Evolutionary conservation across 2,113 vertebrate genomes (phyloP).

Genomic region (Oncorhynchus tshawytscha): DNA sequence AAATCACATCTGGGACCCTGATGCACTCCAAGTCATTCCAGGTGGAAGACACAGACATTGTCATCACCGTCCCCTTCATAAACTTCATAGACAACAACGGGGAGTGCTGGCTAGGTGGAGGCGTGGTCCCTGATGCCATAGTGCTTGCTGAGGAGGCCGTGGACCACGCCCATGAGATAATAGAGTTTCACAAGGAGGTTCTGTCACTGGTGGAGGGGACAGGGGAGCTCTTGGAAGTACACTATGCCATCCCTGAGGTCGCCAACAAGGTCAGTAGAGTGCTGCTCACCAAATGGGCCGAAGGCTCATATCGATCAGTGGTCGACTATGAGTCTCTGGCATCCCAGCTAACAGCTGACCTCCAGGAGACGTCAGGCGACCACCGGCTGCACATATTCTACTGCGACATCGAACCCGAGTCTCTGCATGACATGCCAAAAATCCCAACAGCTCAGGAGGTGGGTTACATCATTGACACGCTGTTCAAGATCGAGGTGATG

Average conservation of each 20-base stretch:
- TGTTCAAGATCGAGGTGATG: conserved; percentile 83
- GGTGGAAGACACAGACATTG: conserved; percentile 66
- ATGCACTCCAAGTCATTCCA: conserved; percentile 76
- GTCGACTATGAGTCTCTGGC: conserved; percentile 86
- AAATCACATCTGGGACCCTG: conserved; percentile 85
- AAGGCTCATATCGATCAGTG: conserved; percentile 80
- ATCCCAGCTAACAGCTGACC: conserved; percentile 83
- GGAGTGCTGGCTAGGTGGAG: conserved; percentile 86
- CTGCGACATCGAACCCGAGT: conserved; percentile 75
- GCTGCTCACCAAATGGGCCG: conserved; percentile 69
- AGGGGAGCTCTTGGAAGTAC: conserved; percentile 73
- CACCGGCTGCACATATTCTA: conserved; percentile 84
- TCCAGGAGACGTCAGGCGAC: conserved; percentile 85
- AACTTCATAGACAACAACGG: conserved; percentile 86
- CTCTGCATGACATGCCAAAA: conserved; percentile 57
- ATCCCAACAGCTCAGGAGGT: conserved; percentile 80
- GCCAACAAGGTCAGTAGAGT: conserved; percentile 62
- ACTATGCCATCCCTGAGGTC: conserved; percentile 81
- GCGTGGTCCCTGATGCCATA: conserved; percentile 87
- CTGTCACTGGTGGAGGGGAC: conserved; percentile 68
- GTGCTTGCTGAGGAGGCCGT: conserved; percentile 84
- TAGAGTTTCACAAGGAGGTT: conserved; percentile 78
- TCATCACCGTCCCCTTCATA: conserved; percentile 79
- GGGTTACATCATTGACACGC: conserved; percentile 76
- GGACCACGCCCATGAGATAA: conserved; percentile 76